Evolutionary conservation across 2,797 vertebrate species (phyloP).

Genomic region (Naso thynnoides): DNA sequence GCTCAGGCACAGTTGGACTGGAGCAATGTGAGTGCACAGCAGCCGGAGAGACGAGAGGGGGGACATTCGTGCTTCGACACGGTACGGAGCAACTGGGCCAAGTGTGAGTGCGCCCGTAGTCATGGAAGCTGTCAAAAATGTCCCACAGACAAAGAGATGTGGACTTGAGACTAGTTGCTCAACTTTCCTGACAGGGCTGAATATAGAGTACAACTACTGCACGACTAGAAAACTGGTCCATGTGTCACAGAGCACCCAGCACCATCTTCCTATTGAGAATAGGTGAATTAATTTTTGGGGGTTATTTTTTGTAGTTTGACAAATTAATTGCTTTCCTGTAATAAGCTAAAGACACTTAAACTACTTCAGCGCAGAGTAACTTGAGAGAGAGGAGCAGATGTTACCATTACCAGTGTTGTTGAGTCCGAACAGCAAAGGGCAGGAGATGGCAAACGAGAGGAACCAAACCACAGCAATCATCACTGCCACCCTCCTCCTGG

Average conservation of each 20-base stretch:
- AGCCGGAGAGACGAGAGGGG: no score
- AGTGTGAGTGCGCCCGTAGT: no score
- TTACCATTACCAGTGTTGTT: slow-evolving; percentile 91
- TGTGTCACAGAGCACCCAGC: background rate
- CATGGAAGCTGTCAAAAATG: no score
- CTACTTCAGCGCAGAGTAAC: background rate
- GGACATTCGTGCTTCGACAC: no score
- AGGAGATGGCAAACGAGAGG: slow-evolving; percentile 98
- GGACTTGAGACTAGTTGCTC: no score
- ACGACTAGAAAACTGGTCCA: no score
- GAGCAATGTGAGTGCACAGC: no score
- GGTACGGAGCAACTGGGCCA: no score
- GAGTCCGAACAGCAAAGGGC: slow-evolving; percentile 95
- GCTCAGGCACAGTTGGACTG: no score
- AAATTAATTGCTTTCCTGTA: background rate
- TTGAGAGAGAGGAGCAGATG: background rate
- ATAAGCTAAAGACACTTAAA: background rate
- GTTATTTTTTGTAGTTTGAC: background rate
- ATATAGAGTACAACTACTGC: background rate
- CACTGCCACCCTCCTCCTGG: slow-evolving; percentile 93
- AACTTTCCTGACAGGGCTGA: background rate
- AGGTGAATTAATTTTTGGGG: background rate
- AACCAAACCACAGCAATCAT: slow-evolving; percentile 98
- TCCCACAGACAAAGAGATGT: no score
- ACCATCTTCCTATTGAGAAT: background rate